Base-by-base conservation (phyloP, 2,888 invertebrate genomes). In the Oscheius sp. region DNA sequence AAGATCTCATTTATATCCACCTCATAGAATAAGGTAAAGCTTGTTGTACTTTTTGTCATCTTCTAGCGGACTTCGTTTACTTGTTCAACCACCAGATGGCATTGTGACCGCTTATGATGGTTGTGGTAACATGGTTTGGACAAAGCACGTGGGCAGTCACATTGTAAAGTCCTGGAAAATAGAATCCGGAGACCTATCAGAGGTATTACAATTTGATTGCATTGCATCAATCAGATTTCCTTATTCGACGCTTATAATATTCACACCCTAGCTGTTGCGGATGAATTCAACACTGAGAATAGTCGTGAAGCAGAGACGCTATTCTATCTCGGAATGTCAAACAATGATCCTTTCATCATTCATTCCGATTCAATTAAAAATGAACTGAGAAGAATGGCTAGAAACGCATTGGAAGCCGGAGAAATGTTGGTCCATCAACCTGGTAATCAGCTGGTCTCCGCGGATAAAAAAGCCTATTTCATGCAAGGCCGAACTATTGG, bases 11-110 rank as follows among this genome's bases (percentile, higher is more conserved):
- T n/a, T n/a, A n/a, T n/a, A n/a, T n/a, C n/a, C n/a, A n/a, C n/a
- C n/a, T n/a, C n/a, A n/a, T 20, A 6, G 33, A 12, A 26, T 30
- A 17, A 33, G 26, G 47, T 57, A 28, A 20, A 33, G 4, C 6
- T 50, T 30, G n/a, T 20, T 3, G 12, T 28, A 32, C 28, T 30
- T 47, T 62, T 30, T 14, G 12, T n/a, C 38, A 20, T 8, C 2
- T 47, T 36, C 4, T 17, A 36, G 33, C 22, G 33, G 61, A 2
- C 6, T 59, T 0, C 67, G 72, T 28, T 54, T 78, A 28, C 30
- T 75, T n/a, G 56, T 78, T 12, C 74, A 70, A 65, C 78, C 78
- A 2, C 76, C 78, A 17, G 76, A 78, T 28, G 79, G 80, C 14
- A 57, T 73, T 1, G 63, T 80, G 20, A 73, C 72, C 1, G 74